Evolutionary conservation across 2,113 vertebrate species (phyloP), one percentile per base, ranked within the genome.

Genomic region (Probosciger aterrimus): DNA sequence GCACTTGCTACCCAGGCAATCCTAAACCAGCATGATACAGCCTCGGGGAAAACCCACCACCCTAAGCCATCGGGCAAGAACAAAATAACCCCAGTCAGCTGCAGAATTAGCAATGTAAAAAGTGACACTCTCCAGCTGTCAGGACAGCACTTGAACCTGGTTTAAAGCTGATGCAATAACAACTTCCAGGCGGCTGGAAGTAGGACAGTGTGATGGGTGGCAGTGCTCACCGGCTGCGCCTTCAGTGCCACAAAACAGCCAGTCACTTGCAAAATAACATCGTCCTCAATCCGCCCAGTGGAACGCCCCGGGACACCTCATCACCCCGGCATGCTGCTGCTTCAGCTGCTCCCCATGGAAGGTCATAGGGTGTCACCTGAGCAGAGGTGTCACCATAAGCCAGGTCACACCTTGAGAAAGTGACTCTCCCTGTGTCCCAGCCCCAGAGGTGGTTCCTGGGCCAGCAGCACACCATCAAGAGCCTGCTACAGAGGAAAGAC

Each of bases 171-270:
- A 97, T 92, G 95, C 89, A 96, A 93, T 87, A 95, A 92, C 93
- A 91, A 96, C 96, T 97, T 96, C 89, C 94, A 97, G 96, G 95
- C 86, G 3, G 7, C 95, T 93, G 70, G 93, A 97, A 97, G 93
- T 97, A 96, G 96, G 95, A 92, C 95, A 97, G 64, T 9, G 4
- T 92, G 89, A 95, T 7, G 31, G 84, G 85, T 73, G 86, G 90
- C 94, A 91, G 86, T 7, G 1, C 71, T 50, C 5, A 52, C 95
- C 85, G 88, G 64, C 80, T 90, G 91, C 4, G 15, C 88, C 77
- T 90, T 33, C 94, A 31, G 71, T 68, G 83, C 80, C 95, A 89
- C 27, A 3, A 4, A 90, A 55, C 86, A 91, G 35, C 39, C 79
- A 20, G 70, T 28, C 82, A 4, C 63, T 57, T 10, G 87, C 2